Evolutionary conservation across 2,113 vertebrate genomes (phyloP), one percentile per base, ranked within the genome.

Genomic region (human): DNA sequence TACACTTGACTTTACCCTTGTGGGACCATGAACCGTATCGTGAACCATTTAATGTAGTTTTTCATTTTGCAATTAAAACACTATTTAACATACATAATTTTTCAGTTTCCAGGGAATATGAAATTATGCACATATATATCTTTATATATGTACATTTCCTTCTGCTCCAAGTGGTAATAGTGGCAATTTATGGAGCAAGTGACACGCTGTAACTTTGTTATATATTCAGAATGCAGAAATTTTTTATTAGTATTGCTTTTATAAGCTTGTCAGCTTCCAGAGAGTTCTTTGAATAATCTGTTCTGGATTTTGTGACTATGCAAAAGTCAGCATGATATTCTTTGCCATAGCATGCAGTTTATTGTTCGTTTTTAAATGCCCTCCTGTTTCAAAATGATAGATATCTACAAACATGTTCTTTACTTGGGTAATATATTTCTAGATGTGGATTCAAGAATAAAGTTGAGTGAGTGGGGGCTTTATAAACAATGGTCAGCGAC

Each of bases 61-160:
- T 93, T 97, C 93, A 90, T 88, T 61, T 76, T 96, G 93, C 92
- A 97, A 96, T 98, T 97, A 98, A 97, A 96, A 82, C 59, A 94
- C 82, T 87, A 92, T 75, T 93, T 97, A 98, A 92, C 93, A 66
- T 30, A 94, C 22, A 57, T 82, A 88, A 88, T 94, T 98, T 95
- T 97, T 82, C 68, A 85, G 59, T 96, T 96, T 96, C 89, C 76
- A 82, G 76, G 89, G 92, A 97, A 91, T 97, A 92, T 92, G 43
- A 97, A 96, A 66, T 98, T 83, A 93, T 96, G 75, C 43, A 80
- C 79, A 72, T 76, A 61, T 78, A 86, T 97, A 92, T 97, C 43
- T 95, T 90, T 94, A 90, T 94, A 79, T 89, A 86, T 90, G 59
- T 95, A 93, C 23, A 82, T 87, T 96, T 97, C n/a, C 61, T 97